Percentiles rank a stretch among this genome's conserved stretches.
These are phyloP conservation scores for Alfaro cultratus DNA, from an alignment of 2,797 vertebrate species.

Conservation along the genomic window DNA sequence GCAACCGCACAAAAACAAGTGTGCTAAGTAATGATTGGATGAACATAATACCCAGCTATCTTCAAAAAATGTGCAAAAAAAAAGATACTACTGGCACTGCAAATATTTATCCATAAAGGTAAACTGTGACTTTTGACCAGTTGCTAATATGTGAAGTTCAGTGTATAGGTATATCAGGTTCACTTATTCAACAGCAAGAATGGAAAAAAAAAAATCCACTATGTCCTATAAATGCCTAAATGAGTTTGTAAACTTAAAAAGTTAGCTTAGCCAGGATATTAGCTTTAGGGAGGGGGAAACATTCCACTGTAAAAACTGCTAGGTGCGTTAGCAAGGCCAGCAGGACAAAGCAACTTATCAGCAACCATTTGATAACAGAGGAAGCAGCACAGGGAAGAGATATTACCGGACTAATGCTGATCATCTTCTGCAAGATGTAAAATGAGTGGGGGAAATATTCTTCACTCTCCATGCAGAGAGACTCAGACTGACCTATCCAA, in stretches of 20 bases:
- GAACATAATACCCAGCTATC: background rate
- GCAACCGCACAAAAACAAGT: no score
- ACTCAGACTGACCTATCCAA: conserved; percentile 1
- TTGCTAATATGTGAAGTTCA: background rate
- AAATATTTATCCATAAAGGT: background rate
- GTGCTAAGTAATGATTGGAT: no score
- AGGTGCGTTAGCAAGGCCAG: background rate
- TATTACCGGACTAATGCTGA: background rate
- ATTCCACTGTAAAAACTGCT: background rate
- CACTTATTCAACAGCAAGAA: background rate
- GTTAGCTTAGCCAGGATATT: background rate
- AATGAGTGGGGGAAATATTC: conserved; percentile 10
- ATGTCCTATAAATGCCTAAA: background rate
- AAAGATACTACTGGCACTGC: background rate
- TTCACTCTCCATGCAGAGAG: conserved; percentile 32
- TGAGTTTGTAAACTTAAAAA: background rate
- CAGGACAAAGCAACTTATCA: background rate
- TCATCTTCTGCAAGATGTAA: background rate
- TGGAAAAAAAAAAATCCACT: background rate
- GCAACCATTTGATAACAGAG: conserved; percentile 15
- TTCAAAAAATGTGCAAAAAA: background rate
- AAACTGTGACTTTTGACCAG: background rate
- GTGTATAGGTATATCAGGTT: background rate
- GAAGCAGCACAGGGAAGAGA: conserved; percentile 11
- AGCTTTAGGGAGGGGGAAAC: background rate